Evolutionary conservation across 2,888 invertebrate genomes (phyloP), one percentile per base, ranked within the genome.

Genomic region (Furcula furcula): DNA sequence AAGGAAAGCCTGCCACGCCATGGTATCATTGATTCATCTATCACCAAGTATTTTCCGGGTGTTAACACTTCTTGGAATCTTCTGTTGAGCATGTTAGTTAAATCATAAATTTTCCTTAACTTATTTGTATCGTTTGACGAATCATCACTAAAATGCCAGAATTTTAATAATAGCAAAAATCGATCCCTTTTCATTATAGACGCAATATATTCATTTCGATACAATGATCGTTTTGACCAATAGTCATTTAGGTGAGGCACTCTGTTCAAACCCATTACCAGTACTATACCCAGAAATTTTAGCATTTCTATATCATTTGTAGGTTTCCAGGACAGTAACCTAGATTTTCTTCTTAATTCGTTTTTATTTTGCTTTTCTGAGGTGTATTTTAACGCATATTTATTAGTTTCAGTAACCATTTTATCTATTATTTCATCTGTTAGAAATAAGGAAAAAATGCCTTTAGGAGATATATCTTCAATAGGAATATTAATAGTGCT

Each of bases 391-490:
- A 16, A 16, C 16, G 16, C 16, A 16, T 16, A 16, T 16, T 16
- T 16, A 16, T 16, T n/a, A n/a, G n/a, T n/a, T n/a, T n/a, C n/a
- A n/a, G n/a, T n/a, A n/a, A n/a, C n/a, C n/a, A n/a, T n/a, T 16
- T 6, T 16, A 16, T 16, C 16, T 16, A 16, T 16, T 16, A 16
- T 16, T 16, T 16, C 16, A 16, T 16, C 16, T 16, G 16, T 16
- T 16, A 16, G 4, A 16, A 16, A 16, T 16, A 29, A 34, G 40
- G 14, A 29, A 20, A n/a, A n/a, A n/a, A n/a, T n/a, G n/a, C n/a
- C n/a, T n/a, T n/a, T n/a, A n/a, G n/a, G n/a, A n/a, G n/a, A n/a
- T n/a, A n/a, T n/a, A n/a, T n/a, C n/a, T n/a, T n/a, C n/a, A n/a
- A n/a, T n/a, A n/a, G n/a, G n/a, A n/a, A n/a, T n/a, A n/a, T n/a